Evolutionary conservation across 2,888 invertebrate genomes (phyloP).

Genomic region (Marronus borbonicus): DNA sequence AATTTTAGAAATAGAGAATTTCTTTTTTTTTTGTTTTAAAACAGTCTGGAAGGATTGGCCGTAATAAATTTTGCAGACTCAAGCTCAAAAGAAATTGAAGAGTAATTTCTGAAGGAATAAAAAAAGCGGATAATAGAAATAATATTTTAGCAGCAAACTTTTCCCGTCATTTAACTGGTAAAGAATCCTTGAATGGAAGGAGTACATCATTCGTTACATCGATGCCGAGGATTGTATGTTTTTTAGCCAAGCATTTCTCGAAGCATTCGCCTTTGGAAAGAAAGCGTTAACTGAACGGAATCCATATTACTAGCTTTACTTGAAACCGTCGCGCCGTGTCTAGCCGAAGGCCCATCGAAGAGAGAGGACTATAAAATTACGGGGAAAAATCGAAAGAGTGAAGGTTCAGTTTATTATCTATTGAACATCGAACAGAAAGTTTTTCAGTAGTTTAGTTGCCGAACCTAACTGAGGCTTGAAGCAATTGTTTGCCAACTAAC

Average conservation of each 20-base stretch:
- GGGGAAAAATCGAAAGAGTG: constrained; percentile 1
- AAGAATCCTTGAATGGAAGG: not conserved
- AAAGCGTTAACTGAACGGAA: not conserved
- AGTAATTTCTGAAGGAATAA: too few relatives aligned
- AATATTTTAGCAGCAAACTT: not conserved
- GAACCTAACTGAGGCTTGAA: not conserved
- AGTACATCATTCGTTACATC: not conserved
- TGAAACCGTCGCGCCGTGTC: not conserved
- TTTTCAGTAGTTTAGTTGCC: not conserved
- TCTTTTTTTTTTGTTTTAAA: too few relatives aligned
- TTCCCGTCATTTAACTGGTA: not conserved
- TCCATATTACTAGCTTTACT: not conserved
- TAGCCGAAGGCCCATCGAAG: too few relatives aligned
- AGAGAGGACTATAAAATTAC: constrained; percentile 17
- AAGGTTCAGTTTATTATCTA: constrained; percentile 17
- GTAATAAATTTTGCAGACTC: too few relatives aligned
- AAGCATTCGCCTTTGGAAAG: not conserved
- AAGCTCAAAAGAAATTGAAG: too few relatives aligned
- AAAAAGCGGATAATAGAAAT: too few relatives aligned
- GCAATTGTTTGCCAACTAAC: not conserved
- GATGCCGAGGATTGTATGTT: not conserved
- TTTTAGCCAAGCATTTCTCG: not conserved
- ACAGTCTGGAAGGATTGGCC: too few relatives aligned
- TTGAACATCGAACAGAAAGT: not conserved
- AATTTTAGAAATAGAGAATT: too few relatives aligned